Evolutionary conservation across 2,888 invertebrate genomes (phyloP).

Genomic region (Xestobium rufovillosum): DNA sequence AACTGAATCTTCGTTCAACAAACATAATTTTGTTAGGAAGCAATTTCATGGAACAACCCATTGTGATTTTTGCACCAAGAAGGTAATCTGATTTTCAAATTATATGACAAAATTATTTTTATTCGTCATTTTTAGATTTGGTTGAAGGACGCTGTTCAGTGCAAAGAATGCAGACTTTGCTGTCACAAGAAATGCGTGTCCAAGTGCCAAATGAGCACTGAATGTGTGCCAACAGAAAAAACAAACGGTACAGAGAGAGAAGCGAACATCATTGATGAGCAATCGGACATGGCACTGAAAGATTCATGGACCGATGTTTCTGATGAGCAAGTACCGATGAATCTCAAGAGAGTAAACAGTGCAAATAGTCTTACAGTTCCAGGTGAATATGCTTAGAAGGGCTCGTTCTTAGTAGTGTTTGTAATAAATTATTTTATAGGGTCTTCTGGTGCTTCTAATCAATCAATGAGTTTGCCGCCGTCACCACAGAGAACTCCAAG

Average conservation of each 20-base stretch:
- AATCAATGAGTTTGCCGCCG: conserved; percentile 63
- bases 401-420: too few relatives aligned
- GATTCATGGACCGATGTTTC: conserved; percentile 29
- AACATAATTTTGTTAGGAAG: conserved; percentile 76
- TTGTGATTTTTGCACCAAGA: conserved; percentile 90
- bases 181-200: conserved; percentile 94
- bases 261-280: conserved; percentile 41
- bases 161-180: conserved; percentile 79
- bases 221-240: conserved; percentile 30
- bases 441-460: conserved; percentile 44
- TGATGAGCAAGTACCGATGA: conserved; percentile 36
- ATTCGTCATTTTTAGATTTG: conserved; percentile 64
- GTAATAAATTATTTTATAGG: conserved; percentile 38
- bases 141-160: conserved; percentile 93
- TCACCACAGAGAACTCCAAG: conserved; percentile 68
- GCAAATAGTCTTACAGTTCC: conserved; percentile 63
- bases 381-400: conserved; percentile 42
- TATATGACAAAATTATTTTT: conserved; percentile 3
- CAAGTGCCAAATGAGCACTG: conserved; percentile 69
- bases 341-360: conserved; percentile 63
- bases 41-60: conserved; percentile 85
- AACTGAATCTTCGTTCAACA: conserved; percentile 23
- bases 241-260: conserved; percentile 26
- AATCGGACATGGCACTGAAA: conserved; percentile 43
- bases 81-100: conserved; percentile 49